Base-by-base conservation (phyloP, 2,888 invertebrate species). In the Drosophila anomalata region DNA sequence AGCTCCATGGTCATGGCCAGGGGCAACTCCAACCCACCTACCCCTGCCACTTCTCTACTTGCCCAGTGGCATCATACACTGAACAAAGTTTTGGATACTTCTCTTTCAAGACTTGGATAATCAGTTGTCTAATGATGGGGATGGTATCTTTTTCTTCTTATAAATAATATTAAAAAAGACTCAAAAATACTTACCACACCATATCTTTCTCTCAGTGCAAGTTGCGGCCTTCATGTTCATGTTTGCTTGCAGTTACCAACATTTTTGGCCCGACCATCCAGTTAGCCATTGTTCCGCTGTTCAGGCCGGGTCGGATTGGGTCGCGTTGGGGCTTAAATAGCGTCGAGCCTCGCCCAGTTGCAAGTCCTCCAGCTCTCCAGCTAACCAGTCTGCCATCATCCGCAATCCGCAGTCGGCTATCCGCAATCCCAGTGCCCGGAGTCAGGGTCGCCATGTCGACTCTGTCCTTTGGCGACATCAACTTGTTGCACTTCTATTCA, bases 181-280 rank as follows among this genome's bases (percentile, higher is more conserved):
- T n/a, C n/a, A n/a, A n/a, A n/a, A n/a, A 33, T 12, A n/a, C n/a
- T 42, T 42, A 2, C 22, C 2, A 20, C 8, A 9, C 0, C 11
- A 6, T n/a, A 12, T 12, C 22, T 42, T 67, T 59, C 36, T 62
- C 41, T 17, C 48, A 36, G 62, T 53, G 69, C 73, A 56, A 41
- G 46, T 52, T 50, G 55, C 77, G 80, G 65, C 78, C 76, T 76
- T 83, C 84, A 70, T 78, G 81, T 75, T 80, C 80, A 76, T 80
- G 81, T 75, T 80, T 78, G 79, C 76, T 53, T 78, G 76, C 74
- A 67, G 79, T 75, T 76, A 78, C 78, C 50, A 69, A 67, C 59
- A 69, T 76, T 82, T 80, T 81, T 81, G 77, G 79, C 52, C 59
- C 50, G 66, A 14, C 68, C 53, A 53, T 44, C 26, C 65, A 42